Evolutionary conservation across 2,797 vertebrate genomes (phyloP), one percentile per base, ranked within the genome.

Genomic region (Luscinia megarhynchos): DNA sequence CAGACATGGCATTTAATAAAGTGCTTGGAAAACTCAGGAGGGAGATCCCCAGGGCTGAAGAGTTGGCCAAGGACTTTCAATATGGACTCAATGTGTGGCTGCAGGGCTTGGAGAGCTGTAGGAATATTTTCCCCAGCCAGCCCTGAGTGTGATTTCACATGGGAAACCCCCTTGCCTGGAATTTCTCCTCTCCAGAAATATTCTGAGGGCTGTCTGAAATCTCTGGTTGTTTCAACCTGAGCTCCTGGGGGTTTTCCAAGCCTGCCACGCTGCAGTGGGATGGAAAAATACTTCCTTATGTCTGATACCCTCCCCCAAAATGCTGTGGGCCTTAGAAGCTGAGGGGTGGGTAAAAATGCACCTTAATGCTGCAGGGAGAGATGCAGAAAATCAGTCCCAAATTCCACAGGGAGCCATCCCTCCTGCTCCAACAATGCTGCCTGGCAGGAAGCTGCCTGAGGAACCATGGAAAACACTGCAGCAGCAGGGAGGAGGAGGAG

Each of bases 311-410:
- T 4, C 21, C 40, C 8, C 4, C 8, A 15, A 38, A 58, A 45
- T 0, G 4, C 2, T 0, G 0, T 1, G 17, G 26, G 36, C 23
- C 9, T 81, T 18, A 4, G 3, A 57, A 64, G 14, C 0, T 6
- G 6, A 85, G 57, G 34, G 54, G 87, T 11, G n/a, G 41, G 29
- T 40, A 53, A 69, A 83, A 82, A 48, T 24, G 10, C 43, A 70
- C 36, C 12, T 80, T 22, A 29, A 51, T 10, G 63, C 27, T 70
- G 64, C 59, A 19, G 10, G 26, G 26, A 53, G 30, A 30, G 63
- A 16, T 15, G 51, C 26, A 64, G 24, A 14, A 63, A 59, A 13
- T 24, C 3, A 2, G 40, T 46, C 27, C 41, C 8, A 5, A 1
- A 46, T 91, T 43, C 57, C 70, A 36, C 1, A 2, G 34, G 50